Evolutionary conservation across 2,888 invertebrate genomes (phyloP).

Genomic region (Trichogramma dendrolimi): DNA sequence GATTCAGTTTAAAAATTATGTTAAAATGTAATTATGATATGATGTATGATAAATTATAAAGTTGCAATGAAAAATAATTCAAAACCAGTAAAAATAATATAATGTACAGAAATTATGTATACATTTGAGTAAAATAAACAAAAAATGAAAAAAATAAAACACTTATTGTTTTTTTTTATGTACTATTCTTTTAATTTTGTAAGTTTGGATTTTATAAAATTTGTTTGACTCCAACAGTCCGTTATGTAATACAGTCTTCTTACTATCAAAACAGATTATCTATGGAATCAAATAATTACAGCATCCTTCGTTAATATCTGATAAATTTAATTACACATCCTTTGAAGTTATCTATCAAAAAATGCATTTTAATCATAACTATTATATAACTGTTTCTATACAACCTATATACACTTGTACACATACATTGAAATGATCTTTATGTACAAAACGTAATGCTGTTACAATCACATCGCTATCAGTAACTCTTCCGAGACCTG

Average conservation of each 20-base stretch:
- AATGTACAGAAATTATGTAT: no score
- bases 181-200: constrained; percentile 17
- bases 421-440: constrained; percentile 14
- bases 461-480: constrained; percentile 13
- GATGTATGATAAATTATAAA: constrained; percentile 8
- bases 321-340: no score
- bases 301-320: no score
- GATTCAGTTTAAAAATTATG: constrained; percentile 22
- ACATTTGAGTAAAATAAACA: constrained; percentile 25
- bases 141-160: constrained; percentile 1
- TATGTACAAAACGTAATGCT: constrained; percentile 13
- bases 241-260: constrained; percentile 15
- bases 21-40: constrained; percentile 24
- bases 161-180: constrained; percentile 7
- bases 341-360: constrained; percentile 22
- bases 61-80: constrained; percentile 10
- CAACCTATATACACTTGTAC: constrained; percentile 3
- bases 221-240: constrained; percentile 14
- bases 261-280: background rate
- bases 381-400: constrained; percentile 7
- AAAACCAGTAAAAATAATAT: constrained; percentile 13
- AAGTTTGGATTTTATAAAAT: constrained; percentile 7
- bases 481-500: constrained; percentile 41
- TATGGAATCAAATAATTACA: no score
- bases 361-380: constrained; percentile 11